A percentile compares a stretch with the other conserved stretches of the same genome.
Evolutionary conservation across 2,888 invertebrate species (phyloP).

Genomic region (Archaeoteleia sp.): DNA sequence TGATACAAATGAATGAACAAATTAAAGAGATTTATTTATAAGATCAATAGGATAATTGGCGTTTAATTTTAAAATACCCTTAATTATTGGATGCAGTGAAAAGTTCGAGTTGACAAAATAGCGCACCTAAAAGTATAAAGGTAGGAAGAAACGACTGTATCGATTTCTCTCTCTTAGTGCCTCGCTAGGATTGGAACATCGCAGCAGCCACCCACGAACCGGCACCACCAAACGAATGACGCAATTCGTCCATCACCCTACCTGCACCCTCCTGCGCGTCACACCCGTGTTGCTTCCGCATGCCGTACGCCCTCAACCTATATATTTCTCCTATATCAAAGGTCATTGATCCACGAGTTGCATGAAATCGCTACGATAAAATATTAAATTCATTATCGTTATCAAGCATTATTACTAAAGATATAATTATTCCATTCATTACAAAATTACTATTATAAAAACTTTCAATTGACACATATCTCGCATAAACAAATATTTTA

Average conservation of each 20-base stretch:
- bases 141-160: constrained; percentile 65
- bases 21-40: no score
- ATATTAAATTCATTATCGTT: background rate
- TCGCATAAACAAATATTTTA: no score
- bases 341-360: constrained; percentile 58
- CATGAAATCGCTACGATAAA: background rate
- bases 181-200: constrained; percentile 64
- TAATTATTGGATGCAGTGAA: no score
- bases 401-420: background rate
- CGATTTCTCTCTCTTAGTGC: constrained; percentile 69
- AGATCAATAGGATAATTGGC: no score
- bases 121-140: constrained; percentile 38
- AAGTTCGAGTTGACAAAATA: constrained; percentile 5
- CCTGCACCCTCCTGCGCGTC: constrained; percentile 55
- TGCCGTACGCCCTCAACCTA: constrained; percentile 55
- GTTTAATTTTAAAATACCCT: no score
- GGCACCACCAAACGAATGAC: constrained; percentile 39
- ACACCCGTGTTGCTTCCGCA: constrained; percentile 58
- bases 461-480: no score
- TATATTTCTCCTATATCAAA: constrained; percentile 29
- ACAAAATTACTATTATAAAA: no score
- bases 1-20: no score
- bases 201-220: constrained; percentile 57
- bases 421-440: no score
- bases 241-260: constrained; percentile 52